A percentile compares a stretch with the other conserved stretches of the same genome.
phyloP scores from a whole-genome alignment of 1,140 invertebrate species.

The Phthorimaea operculella region DNA sequence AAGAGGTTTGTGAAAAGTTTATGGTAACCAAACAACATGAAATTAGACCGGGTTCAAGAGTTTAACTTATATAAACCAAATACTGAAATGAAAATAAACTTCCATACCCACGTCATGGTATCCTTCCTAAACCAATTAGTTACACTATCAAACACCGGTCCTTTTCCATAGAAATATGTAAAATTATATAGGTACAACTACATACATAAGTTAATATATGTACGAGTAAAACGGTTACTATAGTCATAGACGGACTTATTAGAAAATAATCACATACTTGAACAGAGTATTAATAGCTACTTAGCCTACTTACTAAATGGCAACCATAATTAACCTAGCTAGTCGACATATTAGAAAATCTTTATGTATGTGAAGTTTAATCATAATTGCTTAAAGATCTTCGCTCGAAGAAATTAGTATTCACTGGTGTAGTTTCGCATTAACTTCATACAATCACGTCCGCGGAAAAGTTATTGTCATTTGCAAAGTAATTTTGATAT shows the following conservation, averaged over 20 bases:
- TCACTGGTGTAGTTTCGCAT: no score
- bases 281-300: conserved; percentile 1
- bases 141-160: conserved; percentile 51
- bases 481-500: no score
- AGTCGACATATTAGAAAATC: conserved; percentile 3
- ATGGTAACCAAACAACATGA: conserved; percentile 15
- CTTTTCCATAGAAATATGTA: not conserved
- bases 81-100: no score
- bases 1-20: not conserved
- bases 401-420: no score
- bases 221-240: no score
- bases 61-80: conserved; percentile 28
- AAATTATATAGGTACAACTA: conserved; percentile 7
- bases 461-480: no score
- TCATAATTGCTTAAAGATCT: no score
- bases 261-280: not conserved
- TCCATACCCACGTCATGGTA: not conserved
- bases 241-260: not conserved
- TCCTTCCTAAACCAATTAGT: conserved; percentile 16
- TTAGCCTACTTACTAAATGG: conserved; percentile 1
- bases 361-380: not conserved
- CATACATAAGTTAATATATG: conserved; percentile 8
- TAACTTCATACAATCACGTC: no score
- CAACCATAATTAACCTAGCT: conserved; percentile 3
- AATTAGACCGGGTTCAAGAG: conserved; percentile 49